phyloP scores from a whole-genome alignment of 2,888 invertebrate genomes.

The Torymus tubicola region DNA sequence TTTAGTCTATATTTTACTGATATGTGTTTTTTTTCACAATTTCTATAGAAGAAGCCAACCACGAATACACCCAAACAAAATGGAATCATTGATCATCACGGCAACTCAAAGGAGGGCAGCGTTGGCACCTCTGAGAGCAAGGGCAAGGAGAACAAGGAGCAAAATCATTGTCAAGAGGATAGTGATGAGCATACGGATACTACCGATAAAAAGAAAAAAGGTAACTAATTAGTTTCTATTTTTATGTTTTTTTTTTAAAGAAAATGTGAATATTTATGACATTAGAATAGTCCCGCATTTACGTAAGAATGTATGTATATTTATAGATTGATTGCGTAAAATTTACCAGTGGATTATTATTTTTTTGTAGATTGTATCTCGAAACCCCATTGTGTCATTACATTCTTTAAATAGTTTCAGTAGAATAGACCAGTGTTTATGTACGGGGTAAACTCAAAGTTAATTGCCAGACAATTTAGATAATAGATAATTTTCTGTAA shows the following conservation, averaged over 20 bases:
- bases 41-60: conserved; percentile 53
- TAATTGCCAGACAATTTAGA: too few species aligned
- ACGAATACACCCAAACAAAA: conserved; percentile 74
- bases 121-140: conserved; percentile 65
- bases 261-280: too few species aligned
- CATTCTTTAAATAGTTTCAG: not conserved
- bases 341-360: conserved; percentile 11
- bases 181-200: conserved; percentile 75
- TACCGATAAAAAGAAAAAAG: conserved; percentile 77
- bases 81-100: conserved; percentile 71
- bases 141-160: conserved; percentile 74
- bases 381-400: not conserved
- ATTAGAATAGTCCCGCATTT: too few species aligned
- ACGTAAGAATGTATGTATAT: not conserved
- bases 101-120: conserved; percentile 66
- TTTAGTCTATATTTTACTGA: not conserved
- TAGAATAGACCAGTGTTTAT: too few species aligned
- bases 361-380: conserved; percentile 3
- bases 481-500: too few species aligned
- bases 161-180: conserved; percentile 74
- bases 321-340: not conserved
- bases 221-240: conserved; percentile 57
- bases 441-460: too few species aligned
- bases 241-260: too few species aligned
- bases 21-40: conserved; percentile 46